phyloP scores from a whole-genome alignment of 2,113 vertebrate species.

The Cebidichthys violaceus region DNA sequence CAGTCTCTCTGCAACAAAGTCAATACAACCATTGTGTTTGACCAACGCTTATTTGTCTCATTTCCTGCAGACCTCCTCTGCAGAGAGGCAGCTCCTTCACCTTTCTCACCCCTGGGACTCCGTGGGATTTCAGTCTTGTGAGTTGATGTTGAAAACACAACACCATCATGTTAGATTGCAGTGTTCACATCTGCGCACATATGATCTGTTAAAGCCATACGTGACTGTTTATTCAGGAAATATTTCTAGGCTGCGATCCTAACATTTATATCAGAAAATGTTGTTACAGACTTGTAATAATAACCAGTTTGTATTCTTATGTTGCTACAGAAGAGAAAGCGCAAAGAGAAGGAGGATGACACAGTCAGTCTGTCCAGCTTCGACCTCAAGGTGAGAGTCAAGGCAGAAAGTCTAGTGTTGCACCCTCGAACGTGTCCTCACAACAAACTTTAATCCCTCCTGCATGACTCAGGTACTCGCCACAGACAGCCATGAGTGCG shows the following conservation, averaged over 20 bases:
- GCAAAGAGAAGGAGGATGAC: constrained; percentile 80
- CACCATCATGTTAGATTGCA: neutral
- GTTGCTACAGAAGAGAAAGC: constrained; percentile 75
- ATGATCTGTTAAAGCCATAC: neutral
- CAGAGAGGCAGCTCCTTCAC: constrained; percentile 81
- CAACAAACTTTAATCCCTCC: constrained; percentile 47
- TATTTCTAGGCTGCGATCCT: neutral
- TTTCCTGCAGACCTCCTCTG: constrained; percentile 66
- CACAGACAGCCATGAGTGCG: constrained; percentile 14
- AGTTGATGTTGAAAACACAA: constrained; percentile 44
- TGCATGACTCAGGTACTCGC: constrained; percentile 48
- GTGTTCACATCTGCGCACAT: neutral
- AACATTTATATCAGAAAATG: neutral
- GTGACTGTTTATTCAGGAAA: neutral
- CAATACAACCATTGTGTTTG: neutral
- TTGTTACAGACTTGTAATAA: neutral
- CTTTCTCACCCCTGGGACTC: constrained; percentile 79
- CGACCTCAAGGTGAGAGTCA: constrained; percentile 77
- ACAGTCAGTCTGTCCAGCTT: constrained; percentile 79
- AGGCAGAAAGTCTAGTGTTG: neutral
- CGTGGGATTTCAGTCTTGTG: constrained; percentile 81
- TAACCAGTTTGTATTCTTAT: constrained; percentile 10
- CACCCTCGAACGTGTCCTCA: constrained; percentile 20
- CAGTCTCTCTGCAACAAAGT: neutral
- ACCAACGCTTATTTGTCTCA: constrained; percentile 1